Evolutionary conservation across 2,888 invertebrate genomes (phyloP).

Genomic region (Cyrtodaria siliqua): DNA sequence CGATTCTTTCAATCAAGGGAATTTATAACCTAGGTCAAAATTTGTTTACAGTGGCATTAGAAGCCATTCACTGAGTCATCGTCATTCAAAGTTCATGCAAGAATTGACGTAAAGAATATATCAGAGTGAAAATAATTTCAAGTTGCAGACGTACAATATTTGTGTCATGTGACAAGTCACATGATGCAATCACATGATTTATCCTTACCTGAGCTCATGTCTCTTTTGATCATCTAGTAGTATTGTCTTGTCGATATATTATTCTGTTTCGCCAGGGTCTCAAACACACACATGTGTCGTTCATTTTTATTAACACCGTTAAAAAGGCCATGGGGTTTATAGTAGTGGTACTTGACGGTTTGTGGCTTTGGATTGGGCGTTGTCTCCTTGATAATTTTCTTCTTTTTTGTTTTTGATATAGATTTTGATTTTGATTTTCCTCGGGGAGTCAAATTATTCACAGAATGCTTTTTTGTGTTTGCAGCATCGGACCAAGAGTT

Average conservation of each 20-base stretch:
- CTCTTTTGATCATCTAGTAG: slow-evolving; percentile 78
- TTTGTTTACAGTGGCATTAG: too few relatives aligned
- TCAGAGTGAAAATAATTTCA: too few relatives aligned
- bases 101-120: too few relatives aligned
- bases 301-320: neutral
- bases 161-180: slow-evolving; percentile 25
- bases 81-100: too few relatives aligned
- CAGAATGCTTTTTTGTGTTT: neutral
- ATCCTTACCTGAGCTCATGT: slow-evolving; percentile 81
- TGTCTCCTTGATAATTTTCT: slow-evolving; percentile 1
- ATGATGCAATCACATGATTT: slow-evolving; percentile 49
- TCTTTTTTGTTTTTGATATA: neutral
- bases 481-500: too few relatives aligned
- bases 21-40: too few relatives aligned
- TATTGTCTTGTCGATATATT: slow-evolving; percentile 80
- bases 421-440: neutral
- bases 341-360: neutral
- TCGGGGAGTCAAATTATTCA: neutral
- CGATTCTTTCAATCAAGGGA: too few relatives aligned
- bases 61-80: too few relatives aligned
- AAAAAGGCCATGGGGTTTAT: too few relatives aligned
- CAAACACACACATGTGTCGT: slow-evolving; percentile 81
- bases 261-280: slow-evolving; percentile 82
- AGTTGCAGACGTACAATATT: slow-evolving; percentile 21
- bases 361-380: neutral